These are phyloP conservation scores for Netelia virgata DNA, from an alignment of 2,888 invertebrate species.

Conservation along the genomic window DNA sequence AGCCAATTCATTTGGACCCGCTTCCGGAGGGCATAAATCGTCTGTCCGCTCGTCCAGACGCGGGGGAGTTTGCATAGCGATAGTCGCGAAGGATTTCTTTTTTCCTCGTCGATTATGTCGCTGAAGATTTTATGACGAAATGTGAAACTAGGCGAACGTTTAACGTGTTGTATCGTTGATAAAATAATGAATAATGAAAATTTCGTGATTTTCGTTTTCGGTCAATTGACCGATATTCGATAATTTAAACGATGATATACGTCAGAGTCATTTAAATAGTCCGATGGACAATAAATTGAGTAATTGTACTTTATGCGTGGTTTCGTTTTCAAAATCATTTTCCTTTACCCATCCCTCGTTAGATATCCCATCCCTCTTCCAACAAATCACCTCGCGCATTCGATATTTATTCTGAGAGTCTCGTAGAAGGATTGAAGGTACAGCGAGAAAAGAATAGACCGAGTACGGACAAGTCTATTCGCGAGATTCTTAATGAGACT, in stretches of 20 bases:
- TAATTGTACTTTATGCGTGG: not conserved
- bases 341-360: not conserved
- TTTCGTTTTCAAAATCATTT: not conserved
- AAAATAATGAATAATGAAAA: not conserved
- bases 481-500: slow-evolving; percentile 19
- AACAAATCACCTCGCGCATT: not conserved
- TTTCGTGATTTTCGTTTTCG: not conserved
- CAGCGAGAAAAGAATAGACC: not conserved
- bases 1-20: slow-evolving; percentile 61
- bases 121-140: not conserved
- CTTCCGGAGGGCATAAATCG: slow-evolving; percentile 63
- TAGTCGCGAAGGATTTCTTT: not conserved
- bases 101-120: not conserved
- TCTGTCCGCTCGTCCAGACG: slow-evolving; percentile 55
- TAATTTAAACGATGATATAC: too few species aligned
- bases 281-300: slow-evolving; percentile 34
- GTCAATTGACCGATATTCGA: too few species aligned
- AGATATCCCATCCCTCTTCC: slow-evolving; percentile 18
- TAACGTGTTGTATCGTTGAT: not conserved
- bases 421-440: not conserved
- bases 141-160: not conserved
- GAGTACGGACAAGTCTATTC: not conserved
- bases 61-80: slow-evolving; percentile 20
- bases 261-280: not conserved
- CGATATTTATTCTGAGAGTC: not conserved